Base-by-base conservation (phyloP, 1,140 invertebrate species). In the Bactericera cockerelli region DNA sequence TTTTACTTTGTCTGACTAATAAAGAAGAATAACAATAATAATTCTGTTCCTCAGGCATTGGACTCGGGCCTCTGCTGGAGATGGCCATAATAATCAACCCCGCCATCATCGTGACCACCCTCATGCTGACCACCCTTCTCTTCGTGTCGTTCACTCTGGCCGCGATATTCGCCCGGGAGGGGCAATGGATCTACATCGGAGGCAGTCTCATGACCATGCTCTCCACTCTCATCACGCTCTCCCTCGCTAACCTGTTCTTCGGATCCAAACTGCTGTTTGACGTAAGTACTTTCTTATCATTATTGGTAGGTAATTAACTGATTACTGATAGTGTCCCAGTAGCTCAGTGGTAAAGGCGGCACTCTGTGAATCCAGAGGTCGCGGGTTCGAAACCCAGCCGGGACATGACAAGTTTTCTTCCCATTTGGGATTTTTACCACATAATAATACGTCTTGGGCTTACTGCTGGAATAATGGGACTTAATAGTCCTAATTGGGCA, bases 111-210 rank as follows among this genome's bases (percentile, higher is more conserved):
- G 72, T 91, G 1, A 92, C 90, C 26, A 91, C 93, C 14, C 76
- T 97, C 54, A 69, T 93, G 59, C 84, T 83, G 58, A 95, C 93
- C 1, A 79, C 83, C 36, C 71, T 94, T 2, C 82, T 97, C 22
- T 98, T 98, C 73, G 81, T 85, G 6, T 91, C 89, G 63, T 95
- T 98, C 73, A 87, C 87, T 16, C 69, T 96, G 63, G 82, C 87
- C 38, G 82, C 94, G 2, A 77, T 97, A 64, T 77, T 91, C 62
- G 87, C 86, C 54, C 80, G 85, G 59, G 79, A 88, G 62, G 88
- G 92, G 55, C 82, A 82, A 65, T 98, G 83, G 79, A 71, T 98
- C 8, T 94, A 86, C 70, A 78, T 90, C 24, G 87, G 84, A 55
- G 85, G 82, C 1, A 80, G 84, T 58, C 75, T 97, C 21, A 81